These are phyloP conservation scores for Xiphydria camelus DNA, from an alignment of 2,888 invertebrate genomes.

Conservation along the genomic window DNA sequence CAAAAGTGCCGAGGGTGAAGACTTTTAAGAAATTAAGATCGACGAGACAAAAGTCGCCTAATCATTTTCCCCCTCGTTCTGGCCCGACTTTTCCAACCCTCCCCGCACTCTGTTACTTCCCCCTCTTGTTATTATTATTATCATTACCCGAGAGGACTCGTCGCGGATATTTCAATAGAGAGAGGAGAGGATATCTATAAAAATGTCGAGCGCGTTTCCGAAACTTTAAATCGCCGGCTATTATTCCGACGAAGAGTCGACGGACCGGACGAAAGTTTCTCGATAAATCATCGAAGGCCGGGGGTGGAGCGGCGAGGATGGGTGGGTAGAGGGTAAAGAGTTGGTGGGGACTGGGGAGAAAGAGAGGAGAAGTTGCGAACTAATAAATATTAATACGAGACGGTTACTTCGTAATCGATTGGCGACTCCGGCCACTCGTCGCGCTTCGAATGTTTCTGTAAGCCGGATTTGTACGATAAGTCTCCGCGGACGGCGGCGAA, in stretches of 20 bases:
- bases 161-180: slow-evolving; percentile 5
- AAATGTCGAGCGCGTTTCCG: slow-evolving; percentile 35
- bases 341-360: slow-evolving; percentile 11
- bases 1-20: too few relatives aligned
- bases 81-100: not conserved
- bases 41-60: too few relatives aligned
- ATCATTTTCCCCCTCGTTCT: not conserved
- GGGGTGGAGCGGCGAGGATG: slow-evolving; percentile 8
- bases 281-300: slow-evolving; percentile 43
- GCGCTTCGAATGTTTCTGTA: too few relatives aligned
- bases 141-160: not conserved
- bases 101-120: not conserved
- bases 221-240: slow-evolving; percentile 43
- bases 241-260: slow-evolving; percentile 36
- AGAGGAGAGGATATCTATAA: slow-evolving; percentile 30
- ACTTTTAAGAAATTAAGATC: too few relatives aligned
- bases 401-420: slow-evolving; percentile 35
- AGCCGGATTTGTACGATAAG: too few relatives aligned
- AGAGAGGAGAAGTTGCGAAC: slow-evolving; percentile 36
- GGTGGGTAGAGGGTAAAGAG: not conserved
- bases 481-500: too few relatives aligned
- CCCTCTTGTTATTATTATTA: not conserved
- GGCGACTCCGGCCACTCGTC: too few relatives aligned
- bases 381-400: slow-evolving; percentile 48
- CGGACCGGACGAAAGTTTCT: slow-evolving; percentile 36